A percentile compares a stretch with the other conserved stretches of the same genome.
Conservation (phyloP, 2,888 invertebrate species). For the Bhutanitis thaidina region DNA sequence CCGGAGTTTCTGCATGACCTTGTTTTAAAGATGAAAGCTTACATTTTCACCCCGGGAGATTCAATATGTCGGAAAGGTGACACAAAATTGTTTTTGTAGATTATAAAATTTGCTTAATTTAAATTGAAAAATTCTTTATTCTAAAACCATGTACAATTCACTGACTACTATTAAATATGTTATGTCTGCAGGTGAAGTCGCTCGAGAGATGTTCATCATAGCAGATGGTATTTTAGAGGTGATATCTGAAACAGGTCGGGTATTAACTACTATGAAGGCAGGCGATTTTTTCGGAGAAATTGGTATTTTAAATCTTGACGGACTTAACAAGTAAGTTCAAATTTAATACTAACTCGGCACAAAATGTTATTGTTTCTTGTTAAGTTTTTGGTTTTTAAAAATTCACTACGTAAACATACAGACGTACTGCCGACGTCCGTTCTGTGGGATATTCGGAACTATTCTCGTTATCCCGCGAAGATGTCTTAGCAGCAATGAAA, state of each 20-base stretch:
- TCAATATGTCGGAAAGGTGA: constrained; percentile 95
- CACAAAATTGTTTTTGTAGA: no score
- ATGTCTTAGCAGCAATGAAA: constrained; percentile 96
- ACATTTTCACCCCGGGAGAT: constrained; percentile 98
- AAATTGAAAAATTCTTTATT: neutral
- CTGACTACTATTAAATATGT: no score
- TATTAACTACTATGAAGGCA: constrained; percentile 97
- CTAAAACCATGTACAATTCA: no score
- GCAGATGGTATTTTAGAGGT: constrained; percentile 98
- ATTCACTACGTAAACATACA: no score
- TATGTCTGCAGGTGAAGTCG: constrained; percentile 84
- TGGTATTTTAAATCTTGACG: constrained; percentile 96
- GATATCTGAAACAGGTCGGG: constrained; percentile 94
- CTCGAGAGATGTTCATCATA: constrained; percentile 98
- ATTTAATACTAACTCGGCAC: no score
- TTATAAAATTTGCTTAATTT: no score
- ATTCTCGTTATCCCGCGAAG: constrained; percentile 95
- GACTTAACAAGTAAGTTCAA: constrained; percentile 90
- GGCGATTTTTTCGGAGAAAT: constrained; percentile 99
- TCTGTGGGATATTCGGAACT: constrained; percentile 97
- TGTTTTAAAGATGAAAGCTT: constrained; percentile 98
- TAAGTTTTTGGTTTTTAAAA: no score
- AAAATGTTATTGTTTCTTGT: no score
- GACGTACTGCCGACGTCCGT: constrained; percentile 96
- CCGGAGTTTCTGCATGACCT: constrained; percentile 98